Evolutionary conservation across 2,113 vertebrate species (phyloP), one percentile per base, ranked within the genome.

Genomic region (Oncorhynchus keta): DNA sequence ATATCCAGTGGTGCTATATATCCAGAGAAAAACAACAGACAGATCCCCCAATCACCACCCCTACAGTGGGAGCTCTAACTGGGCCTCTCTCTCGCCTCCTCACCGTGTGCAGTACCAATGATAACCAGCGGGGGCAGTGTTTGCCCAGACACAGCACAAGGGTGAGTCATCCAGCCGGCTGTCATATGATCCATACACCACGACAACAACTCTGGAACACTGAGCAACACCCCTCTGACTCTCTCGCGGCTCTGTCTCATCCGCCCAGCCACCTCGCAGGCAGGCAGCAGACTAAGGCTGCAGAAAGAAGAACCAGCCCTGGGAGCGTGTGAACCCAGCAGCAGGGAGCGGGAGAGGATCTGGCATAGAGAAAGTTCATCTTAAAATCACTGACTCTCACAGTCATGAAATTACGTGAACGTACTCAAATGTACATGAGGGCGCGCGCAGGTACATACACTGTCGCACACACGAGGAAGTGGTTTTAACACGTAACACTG

Each of bases 141-240:
- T 75, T 35, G 16, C 66, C 65, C 62, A 20, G 14, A 5, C 68
- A 86, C 32, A 39, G 4, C 49, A 55, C 16, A 61, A 24, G 75
- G 85, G 78, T 89, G 90, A 92, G 84, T 90, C 86, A 90, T 87
- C 76, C 70, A 45, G 78, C 86, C 81, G 71, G 75, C 79, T 24
- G 51, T 90, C 86, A 88, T 85, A 84, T 92, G 89, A 90, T 78
- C 76, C 16, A 70, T 69, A 70, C 3, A 18, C 49, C 14, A 55
- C 48, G 49, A 55, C 49, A 18, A 55, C 11, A 24, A 62, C 76
- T 75, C 84, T 84, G 81, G 81, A 87, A 87, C 80, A 85, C 76
- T 86, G 84, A 88, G 82, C 86, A 81, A 85, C 80, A 88, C 82
- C 59, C 79, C 32, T 72, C 70, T 73, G 67, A 65, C 64, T 65